A percentile compares a stretch with the other conserved stretches of the same genome.
Conservation (phyloP, 2,888 invertebrate species). For the Pegoplata infirma region DNA sequence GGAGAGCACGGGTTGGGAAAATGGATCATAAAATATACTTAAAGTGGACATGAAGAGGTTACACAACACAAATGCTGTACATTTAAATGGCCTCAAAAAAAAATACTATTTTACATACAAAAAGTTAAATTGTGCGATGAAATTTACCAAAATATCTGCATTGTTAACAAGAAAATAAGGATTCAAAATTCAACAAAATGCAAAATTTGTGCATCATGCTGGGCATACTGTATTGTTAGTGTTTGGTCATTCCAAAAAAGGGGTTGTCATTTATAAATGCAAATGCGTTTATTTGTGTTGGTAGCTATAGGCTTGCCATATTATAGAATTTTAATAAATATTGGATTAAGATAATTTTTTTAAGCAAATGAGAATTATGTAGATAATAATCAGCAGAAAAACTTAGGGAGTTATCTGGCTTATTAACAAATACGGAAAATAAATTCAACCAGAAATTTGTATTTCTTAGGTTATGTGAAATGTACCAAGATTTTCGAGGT, state of each 20-base stretch:
- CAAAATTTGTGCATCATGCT: slow-evolving; percentile 60
- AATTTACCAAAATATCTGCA: slow-evolving; percentile 62
- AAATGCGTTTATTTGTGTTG: too few relatives aligned
- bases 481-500: too few relatives aligned
- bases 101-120: slow-evolving; percentile 65
- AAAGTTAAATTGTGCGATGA: slow-evolving; percentile 64
- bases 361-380: too few relatives aligned
- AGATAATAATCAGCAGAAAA: too few relatives aligned
- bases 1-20: slow-evolving; percentile 5
- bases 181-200: slow-evolving; percentile 37
- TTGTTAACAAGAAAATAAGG: slow-evolving; percentile 55
- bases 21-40: slow-evolving; percentile 34
- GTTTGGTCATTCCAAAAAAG: slow-evolving; percentile 11
- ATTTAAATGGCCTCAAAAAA: slow-evolving; percentile 57
- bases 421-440: too few relatives aligned
- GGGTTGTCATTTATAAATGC: not conserved
- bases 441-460: too few relatives aligned
- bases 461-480: too few relatives aligned
- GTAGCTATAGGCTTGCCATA: slow-evolving; percentile 11
- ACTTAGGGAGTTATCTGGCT: too few relatives aligned
- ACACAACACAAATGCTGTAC: slow-evolving; percentile 41
- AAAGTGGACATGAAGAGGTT: slow-evolving; percentile 45
- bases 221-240: slow-evolving; percentile 30
- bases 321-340: not conserved
- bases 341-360: too few relatives aligned